Evolutionary conservation across 2,888 invertebrate genomes (phyloP), one percentile per base, ranked within the genome.

Genomic region (Achlya flavicornis): DNA sequence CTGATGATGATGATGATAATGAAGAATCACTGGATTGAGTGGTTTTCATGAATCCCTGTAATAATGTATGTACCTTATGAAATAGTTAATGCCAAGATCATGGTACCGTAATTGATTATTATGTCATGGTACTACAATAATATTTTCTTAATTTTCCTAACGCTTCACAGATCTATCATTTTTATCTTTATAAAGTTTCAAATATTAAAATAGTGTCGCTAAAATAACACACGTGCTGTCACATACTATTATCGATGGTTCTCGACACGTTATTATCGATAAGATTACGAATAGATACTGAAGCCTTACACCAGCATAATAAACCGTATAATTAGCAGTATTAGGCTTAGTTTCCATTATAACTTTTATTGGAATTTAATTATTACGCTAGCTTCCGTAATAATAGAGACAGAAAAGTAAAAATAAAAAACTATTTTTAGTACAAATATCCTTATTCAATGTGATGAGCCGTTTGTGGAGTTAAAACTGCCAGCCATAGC

Each of bases 111-210:
- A 12, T 41, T 3, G 12, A 12, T 41, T 10, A 3, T 53, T 8
- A 33, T 58, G 38, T 59, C 58, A 35, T 59, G 58, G 10, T 38
- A 59, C 38, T 38, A 35, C 16, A 16, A 58, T 33, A 58, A 58
- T 16, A 38, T 38, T 38, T 59, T 35, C 26, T 26, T 10, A 72
- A 77, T 73, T 70, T 57, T 63, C 62, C 62, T 57, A 43, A 26
- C 43, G 11, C 68, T 70, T 61, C 35, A 38, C 63, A 65, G 69
- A 78, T 77, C 72, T 71, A 71, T 77, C 75, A 75, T 75, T 64
- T 60, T 73, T 79, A 79, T 78, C 80, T 41, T 7, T 16, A 48
- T 53, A 19, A 53, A 53, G 53, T 53, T 53, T 48, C 7, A 48
- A 16, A 48, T 48, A 48, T 48, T 19, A 53, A 19, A 53, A 19